Evolutionary conservation across 1,140 invertebrate species (phyloP).

Genomic region (Caligus rogercresseyi): DNA sequence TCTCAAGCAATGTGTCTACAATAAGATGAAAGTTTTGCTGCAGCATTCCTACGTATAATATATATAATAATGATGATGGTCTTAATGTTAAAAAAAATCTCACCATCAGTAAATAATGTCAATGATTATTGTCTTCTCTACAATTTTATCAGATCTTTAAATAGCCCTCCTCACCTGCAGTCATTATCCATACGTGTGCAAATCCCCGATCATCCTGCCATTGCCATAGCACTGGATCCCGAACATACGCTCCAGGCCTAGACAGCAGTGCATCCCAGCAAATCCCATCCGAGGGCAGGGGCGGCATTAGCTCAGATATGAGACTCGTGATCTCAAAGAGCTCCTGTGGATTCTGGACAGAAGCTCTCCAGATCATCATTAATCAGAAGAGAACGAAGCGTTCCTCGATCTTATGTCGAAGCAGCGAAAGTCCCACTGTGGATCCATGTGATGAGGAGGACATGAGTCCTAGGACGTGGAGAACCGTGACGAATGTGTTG

Average conservation of each 20-base stretch:
- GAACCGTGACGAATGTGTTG: constrained; percentile 82
- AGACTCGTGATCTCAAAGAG: constrained; percentile 88
- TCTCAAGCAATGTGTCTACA: no score
- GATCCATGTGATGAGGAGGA: constrained; percentile 78
- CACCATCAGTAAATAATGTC: no score
- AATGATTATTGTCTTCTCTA: no score
- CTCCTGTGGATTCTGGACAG: constrained; percentile 80
- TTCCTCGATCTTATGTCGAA: constrained; percentile 88
- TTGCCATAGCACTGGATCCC: constrained; percentile 72
- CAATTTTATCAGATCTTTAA: no score
- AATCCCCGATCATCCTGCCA: constrained; percentile 69
- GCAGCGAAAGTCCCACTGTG: constrained; percentile 65
- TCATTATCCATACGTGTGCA: constrained; percentile 55
- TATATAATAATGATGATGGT: no score
- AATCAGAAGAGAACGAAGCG: constrained; percentile 71
- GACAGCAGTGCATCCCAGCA: constrained; percentile 68
- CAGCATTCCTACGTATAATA: no score
- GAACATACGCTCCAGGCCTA: constrained; percentile 33
- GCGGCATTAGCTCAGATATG: constrained; percentile 87
- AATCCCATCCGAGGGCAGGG: constrained; percentile 75
- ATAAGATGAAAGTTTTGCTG: no score
- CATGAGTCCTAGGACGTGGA: constrained; percentile 86
- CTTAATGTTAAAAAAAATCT: no score
- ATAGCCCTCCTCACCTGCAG: constrained; percentile 39
- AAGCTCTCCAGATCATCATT: constrained; percentile 52